phyloP scores from a whole-genome alignment of 2,113 vertebrate genomes.

The Rhadina sibilatrix region DNA sequence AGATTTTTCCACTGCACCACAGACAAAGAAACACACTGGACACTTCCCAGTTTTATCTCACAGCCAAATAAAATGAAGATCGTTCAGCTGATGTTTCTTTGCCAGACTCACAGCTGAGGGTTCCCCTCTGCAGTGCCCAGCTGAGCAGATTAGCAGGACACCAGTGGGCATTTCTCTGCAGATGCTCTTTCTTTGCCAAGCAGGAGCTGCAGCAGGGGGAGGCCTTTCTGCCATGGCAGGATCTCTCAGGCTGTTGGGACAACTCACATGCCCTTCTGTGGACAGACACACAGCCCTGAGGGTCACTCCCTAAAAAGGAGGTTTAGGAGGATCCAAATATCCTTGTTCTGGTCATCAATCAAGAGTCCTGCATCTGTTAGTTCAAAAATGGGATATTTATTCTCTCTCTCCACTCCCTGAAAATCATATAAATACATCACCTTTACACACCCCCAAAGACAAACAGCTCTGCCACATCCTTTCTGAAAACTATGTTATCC shows the following conservation, averaged over 20 bases:
- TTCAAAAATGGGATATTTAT: background rate
- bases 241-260: rapidly evolving
- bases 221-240: background rate
- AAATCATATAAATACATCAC: background rate
- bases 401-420: background rate
- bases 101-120: background rate
- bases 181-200: background rate
- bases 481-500: background rate
- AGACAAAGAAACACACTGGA: background rate
- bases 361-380: background rate
- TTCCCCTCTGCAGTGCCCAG: background rate
- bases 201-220: background rate
- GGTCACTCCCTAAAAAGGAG: background rate
- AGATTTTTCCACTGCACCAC: background rate
- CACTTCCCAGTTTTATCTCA: background rate
- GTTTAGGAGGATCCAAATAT: background rate
- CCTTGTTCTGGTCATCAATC: background rate
- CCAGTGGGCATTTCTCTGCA: background rate
- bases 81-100: background rate
- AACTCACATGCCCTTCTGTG: background rate
- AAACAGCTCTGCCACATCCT: background rate
- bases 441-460: background rate
- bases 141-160: background rate
- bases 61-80: background rate
- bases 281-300: rapidly evolving